Conservation (phyloP, 2,113 vertebrate genomes). For the Cairina moschata region DNA sequence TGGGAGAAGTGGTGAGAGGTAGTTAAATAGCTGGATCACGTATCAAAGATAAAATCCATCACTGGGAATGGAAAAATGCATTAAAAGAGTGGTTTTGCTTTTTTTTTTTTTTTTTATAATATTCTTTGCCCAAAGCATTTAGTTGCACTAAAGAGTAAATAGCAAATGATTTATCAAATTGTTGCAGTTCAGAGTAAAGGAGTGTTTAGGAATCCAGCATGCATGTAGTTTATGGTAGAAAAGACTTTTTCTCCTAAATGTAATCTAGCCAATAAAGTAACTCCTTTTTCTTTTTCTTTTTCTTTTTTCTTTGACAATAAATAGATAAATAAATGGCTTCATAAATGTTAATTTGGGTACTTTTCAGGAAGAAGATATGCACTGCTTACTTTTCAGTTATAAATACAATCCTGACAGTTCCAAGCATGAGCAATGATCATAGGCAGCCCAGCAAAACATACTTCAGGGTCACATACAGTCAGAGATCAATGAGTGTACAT, state of each 20-base stretch:
- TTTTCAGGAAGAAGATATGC: neutral
- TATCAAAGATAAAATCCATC: slow-evolving; percentile 22
- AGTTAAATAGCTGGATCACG: slow-evolving; percentile 23
- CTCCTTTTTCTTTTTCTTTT: neutral
- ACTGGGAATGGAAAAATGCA: neutral
- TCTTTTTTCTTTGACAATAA: neutral
- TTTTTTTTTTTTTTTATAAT: neutral
- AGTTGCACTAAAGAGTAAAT: slow-evolving; percentile 4
- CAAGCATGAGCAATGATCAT: neutral
- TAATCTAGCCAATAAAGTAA: neutral
- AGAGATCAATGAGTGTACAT: neutral
- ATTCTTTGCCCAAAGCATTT: neutral
- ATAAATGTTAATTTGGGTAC: neutral
- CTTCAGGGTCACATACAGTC: neutral
- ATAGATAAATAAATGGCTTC: neutral
- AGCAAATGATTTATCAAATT: slow-evolving; percentile 16
- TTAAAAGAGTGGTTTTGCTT: neutral
- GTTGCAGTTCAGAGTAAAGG: neutral
- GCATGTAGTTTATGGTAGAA: neutral
- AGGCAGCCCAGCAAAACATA: neutral
- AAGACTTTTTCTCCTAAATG: neutral
- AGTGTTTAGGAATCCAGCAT: neutral
- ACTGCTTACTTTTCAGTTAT: neutral
- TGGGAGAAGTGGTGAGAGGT: slow-evolving; percentile 36
- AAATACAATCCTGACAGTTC: neutral